Percentiles rank a stretch among this genome's conserved stretches.
Conservation (phyloP, 1,140 invertebrate species). For the Nasonia longicornis region DNA sequence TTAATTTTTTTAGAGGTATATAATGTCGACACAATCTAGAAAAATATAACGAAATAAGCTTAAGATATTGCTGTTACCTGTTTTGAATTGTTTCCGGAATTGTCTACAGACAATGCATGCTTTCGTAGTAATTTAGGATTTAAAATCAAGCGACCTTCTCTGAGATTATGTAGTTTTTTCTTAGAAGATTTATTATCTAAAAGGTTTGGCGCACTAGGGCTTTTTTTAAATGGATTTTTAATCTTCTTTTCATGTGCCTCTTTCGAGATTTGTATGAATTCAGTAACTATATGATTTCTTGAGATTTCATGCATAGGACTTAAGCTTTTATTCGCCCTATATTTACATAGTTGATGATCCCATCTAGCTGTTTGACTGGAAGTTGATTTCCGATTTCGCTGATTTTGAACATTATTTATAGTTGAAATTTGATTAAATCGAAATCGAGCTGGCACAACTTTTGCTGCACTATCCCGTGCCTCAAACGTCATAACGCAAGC, state of each 20-base stretch:
- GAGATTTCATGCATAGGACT: slow-evolving; percentile 62
- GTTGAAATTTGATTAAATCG: slow-evolving; percentile 73
- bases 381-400: slow-evolving; percentile 67
- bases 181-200: slow-evolving; percentile 68
- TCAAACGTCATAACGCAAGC: slow-evolving; percentile 96
- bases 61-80: slow-evolving; percentile 47
- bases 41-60: too few species aligned
- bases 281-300: slow-evolving; percentile 75
- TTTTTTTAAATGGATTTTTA: slow-evolving; percentile 68
- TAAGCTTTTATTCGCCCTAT: slow-evolving; percentile 69
- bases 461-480: slow-evolving; percentile 87
- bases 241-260: slow-evolving; percentile 69
- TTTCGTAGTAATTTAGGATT: slow-evolving; percentile 72
- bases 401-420: slow-evolving; percentile 61
- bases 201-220: slow-evolving; percentile 71
- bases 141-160: slow-evolving; percentile 70
- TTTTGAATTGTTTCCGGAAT: slow-evolving; percentile 67
- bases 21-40: too few species aligned
- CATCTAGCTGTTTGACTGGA: slow-evolving; percentile 71
- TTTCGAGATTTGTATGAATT: slow-evolving; percentile 79
- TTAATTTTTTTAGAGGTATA: too few species aligned
- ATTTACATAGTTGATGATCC: slow-evolving; percentile 76
- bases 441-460: slow-evolving; percentile 84
- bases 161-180: slow-evolving; percentile 42
- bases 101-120: slow-evolving; percentile 79